Conservation (phyloP, 30 jellyfish, hydroid and myxozoan species). For the Pseudorhiza aurosa region DNA sequence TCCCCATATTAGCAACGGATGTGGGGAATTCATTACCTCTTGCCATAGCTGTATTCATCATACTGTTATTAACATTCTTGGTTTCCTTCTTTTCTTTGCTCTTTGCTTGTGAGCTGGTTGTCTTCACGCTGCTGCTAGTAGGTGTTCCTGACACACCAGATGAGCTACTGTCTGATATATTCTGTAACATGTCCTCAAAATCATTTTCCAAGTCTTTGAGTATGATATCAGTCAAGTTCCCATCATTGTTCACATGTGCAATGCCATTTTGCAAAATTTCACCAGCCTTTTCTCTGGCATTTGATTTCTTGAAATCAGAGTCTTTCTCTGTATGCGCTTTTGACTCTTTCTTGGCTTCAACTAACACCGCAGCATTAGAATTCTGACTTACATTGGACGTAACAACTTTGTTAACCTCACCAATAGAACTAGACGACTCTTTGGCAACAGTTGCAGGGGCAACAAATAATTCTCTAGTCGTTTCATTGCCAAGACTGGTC, state of each 20-base stretch:
- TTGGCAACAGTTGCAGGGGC: slow-evolving; percentile 16
- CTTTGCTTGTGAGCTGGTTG: slow-evolving; percentile 32
- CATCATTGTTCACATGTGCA: slow-evolving; percentile 47
- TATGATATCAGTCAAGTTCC: slow-evolving; percentile 35
- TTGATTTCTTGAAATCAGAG: background rate
- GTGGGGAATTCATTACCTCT: slow-evolving; percentile 34
- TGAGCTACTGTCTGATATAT: slow-evolving; percentile 56
- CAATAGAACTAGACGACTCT: slow-evolving; percentile 5
- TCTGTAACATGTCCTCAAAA: slow-evolving; percentile 75
- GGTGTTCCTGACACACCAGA: slow-evolving; percentile 10
- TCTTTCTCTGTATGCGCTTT: background rate
- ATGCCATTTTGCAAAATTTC: slow-evolving; percentile 63
- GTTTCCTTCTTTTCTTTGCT: slow-evolving; percentile 48
- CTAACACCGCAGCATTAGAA: background rate
- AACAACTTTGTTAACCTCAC: slow-evolving; percentile 17
- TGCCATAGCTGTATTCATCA: slow-evolving; percentile 26
- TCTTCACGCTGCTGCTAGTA: slow-evolving; percentile 24
- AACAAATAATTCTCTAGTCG: slow-evolving; percentile 29
- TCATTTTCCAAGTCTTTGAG: slow-evolving; percentile 73
- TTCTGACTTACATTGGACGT: slow-evolving; percentile 4
- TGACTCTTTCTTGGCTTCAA: slow-evolving; percentile 23
- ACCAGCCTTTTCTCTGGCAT: background rate
- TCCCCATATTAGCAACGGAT: slow-evolving; percentile 13
- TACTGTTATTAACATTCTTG: slow-evolving; percentile 1
- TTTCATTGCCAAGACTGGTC: slow-evolving; percentile 24